Base-by-base conservation (phyloP, 2,797 vertebrate species). In the Falco novaeseelandiae region DNA sequence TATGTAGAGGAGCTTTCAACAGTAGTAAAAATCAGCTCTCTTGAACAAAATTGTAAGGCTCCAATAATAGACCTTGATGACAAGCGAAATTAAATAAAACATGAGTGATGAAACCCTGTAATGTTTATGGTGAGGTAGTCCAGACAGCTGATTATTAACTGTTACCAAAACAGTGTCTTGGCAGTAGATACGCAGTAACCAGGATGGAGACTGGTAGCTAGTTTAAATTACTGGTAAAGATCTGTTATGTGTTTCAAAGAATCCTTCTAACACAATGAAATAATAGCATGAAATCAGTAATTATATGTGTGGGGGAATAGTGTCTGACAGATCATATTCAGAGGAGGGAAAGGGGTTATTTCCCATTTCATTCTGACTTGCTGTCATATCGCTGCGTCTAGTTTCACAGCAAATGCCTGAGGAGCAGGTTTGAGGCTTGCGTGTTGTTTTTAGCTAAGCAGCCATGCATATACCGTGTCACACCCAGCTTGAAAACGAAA, bases 71-170 rank as follows among this genome's bases (percentile, higher is more conserved):
- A 97, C 96, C 97, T 96, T 97, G 98, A 98, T 97, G 98, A 98
- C 98, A 98, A 98, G 97, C 11, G 14, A 98, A 98, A 98, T 98
- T 98, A 98, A 98, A 98, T 98, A 98, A 98, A 98, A 97, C 97
- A 98, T 80, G 93, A 98, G 98, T 98, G 98, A 98, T 98, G 97
- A 98, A 98, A 98, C 94, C 87, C 79, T 97, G 97, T 96, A 97
- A 96, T 98, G 97, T 98, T 98, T 98, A 98, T 81, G 85, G 92
- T 97, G 97, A 98, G 96, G 94, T 96, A 97, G 96, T 97, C 97
- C 97, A 98, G 98, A 97, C 96, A 98, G 97, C 92, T 97, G 96
- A 98, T 97, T 98, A 98, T 98, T 98, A 98, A 98, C 97, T 98
- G 96, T 98, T 98, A 98, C 97, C 97, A 95, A 98, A 98, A 98